Evolutionary conservation across 2,888 invertebrate genomes (phyloP), one percentile per base, ranked within the genome.

Genomic region (Lycia hirtaria): DNA sequence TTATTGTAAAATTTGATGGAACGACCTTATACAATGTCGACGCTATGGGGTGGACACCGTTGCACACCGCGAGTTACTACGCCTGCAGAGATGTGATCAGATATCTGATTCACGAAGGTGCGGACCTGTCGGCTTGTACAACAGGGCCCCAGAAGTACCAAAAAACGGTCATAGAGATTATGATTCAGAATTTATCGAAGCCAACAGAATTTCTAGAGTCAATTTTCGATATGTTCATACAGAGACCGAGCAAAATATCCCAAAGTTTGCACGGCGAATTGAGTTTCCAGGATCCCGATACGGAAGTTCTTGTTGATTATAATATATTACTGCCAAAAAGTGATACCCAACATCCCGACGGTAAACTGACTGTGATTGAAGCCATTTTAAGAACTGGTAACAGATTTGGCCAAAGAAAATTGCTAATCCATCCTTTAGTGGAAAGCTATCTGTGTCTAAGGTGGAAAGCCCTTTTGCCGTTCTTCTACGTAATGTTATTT

Each of bases 201-300:
- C 92, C 93, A 1, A 84, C 85, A 1, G 81, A 85, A 28, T 92
- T 89, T 56, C 70, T 93, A 15, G 82, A 88, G 63, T 80, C 87
- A 12, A 70, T 92, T 1, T 89, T 93, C 20, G 88, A 93, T 66
- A 80, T 83, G 0, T 84, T 75, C 45, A 87, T 93, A 19, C 74
- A 73, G 7, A 77, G 82, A 33, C 22, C 35, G 17, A 17, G 9
- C 22, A 15, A 24, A 19, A 33, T 17, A 12, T 6, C 3, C 0
- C 35, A 17, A n/a, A 35, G 35, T n/a, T 6, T 35, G 7, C 15
- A 24, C 1, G 87, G 88, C 60, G 85, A 91, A 33, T 67, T 76
- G 1, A 78, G 83, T 57, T 80, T 75, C 79, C 10, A 79, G 78
- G 53, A 87, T 47, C 72, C 73, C 1, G 73, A 82, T 9, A 84